Evolutionary conservation across 2,888 invertebrate genomes (phyloP).

Genomic region (Aporophyla lueneburgensis): DNA sequence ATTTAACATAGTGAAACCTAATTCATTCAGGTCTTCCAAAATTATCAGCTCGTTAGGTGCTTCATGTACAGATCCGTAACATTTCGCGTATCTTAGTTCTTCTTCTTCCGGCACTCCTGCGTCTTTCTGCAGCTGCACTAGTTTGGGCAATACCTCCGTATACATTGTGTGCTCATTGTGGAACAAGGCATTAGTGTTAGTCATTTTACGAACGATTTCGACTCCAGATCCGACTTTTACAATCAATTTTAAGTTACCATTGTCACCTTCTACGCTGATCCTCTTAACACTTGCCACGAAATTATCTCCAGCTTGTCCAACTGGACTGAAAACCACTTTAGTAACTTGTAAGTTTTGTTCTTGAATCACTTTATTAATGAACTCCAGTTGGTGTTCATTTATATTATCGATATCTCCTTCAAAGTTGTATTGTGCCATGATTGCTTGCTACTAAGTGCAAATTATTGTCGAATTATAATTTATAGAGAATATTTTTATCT

Average conservation of each 20-base stretch:
- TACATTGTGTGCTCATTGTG: constrained; percentile 76
- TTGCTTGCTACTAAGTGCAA: constrained; percentile 27
- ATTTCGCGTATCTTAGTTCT: constrained; percentile 70
- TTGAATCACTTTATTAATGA: constrained; percentile 70
- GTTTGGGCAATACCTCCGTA: constrained; percentile 72
- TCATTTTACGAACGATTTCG: constrained; percentile 59
- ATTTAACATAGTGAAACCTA: constrained; percentile 71
- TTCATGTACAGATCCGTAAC: constrained; percentile 72
- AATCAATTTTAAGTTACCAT: constrained; percentile 68
- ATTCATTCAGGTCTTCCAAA: constrained; percentile 75
- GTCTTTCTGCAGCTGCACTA: constrained; percentile 70
- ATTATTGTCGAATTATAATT: constrained; percentile 3
- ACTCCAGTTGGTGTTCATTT: constrained; percentile 68
- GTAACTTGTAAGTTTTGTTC: constrained; percentile 68
- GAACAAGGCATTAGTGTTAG: constrained; percentile 64
- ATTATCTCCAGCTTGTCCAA: constrained; percentile 75
- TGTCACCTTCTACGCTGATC: constrained; percentile 67
- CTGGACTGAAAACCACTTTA: constrained; percentile 68
- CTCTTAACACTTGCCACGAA: constrained; percentile 70
- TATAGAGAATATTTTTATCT: constrained; percentile 44
- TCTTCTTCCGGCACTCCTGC: constrained; percentile 72
- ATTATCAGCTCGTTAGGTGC: constrained; percentile 73
- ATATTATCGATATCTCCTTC: constrained; percentile 70
- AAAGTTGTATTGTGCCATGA: constrained; percentile 69
- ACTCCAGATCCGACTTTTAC: constrained; percentile 74